Conservation (phyloP, 2,888 invertebrate genomes). For the Timema podura region DNA sequence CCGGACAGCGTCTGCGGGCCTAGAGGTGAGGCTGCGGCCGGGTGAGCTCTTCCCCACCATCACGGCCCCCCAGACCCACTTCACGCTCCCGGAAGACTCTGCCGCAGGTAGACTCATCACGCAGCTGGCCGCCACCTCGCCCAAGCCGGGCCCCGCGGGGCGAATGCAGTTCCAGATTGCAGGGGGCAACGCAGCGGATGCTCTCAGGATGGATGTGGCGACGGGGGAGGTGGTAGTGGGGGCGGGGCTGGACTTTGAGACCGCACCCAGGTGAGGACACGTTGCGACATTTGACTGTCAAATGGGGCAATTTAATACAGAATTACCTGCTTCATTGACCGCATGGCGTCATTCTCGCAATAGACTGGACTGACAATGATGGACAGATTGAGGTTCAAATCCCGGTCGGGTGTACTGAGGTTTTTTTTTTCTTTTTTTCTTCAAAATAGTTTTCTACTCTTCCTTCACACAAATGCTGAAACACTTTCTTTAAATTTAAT, state of each 20-base stretch:
- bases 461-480: too few species aligned
- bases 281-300: too few species aligned
- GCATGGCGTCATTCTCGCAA: too few species aligned
- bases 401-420: too few species aligned
- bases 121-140: slow-evolving; percentile 71
- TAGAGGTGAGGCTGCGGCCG: slow-evolving; percentile 73
- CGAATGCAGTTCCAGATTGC: slow-evolving; percentile 77
- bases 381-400: too few species aligned
- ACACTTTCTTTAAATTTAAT: too few species aligned
- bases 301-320: too few species aligned
- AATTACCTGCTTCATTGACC: too few species aligned
- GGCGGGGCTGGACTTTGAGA: slow-evolving; percentile 80
- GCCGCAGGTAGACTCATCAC: slow-evolving; percentile 72
- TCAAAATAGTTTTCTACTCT: too few species aligned
- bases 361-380: too few species aligned
- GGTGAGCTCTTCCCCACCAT: slow-evolving; percentile 78
- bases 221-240: slow-evolving; percentile 77
- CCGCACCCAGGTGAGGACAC: slow-evolving; percentile 51
- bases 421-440: too few species aligned
- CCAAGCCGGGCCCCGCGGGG: slow-evolving; percentile 68
- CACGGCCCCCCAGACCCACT: slow-evolving; percentile 60
- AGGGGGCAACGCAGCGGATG: slow-evolving; percentile 89
- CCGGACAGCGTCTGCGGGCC: slow-evolving; percentile 66
- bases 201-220: slow-evolving; percentile 72
- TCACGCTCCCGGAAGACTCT: slow-evolving; percentile 76